Conservation (phyloP, 2,113 vertebrate species). For the Hippocampus barbouri region DNA sequence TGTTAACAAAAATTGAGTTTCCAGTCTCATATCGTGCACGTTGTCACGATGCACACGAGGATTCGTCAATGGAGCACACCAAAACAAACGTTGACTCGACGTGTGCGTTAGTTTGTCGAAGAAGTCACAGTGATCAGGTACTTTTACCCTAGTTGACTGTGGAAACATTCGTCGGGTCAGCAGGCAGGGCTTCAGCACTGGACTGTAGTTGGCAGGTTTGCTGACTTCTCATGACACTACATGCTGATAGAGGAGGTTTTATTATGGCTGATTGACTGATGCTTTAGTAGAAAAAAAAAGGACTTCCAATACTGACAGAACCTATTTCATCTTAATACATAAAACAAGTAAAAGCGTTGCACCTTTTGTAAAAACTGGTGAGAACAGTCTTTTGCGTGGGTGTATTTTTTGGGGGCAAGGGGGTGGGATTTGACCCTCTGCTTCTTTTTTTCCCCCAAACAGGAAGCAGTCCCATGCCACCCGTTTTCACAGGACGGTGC, state of each 20-base stretch:
- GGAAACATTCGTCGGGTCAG: conserved; percentile 67
- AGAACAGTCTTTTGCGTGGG: conserved; percentile 69
- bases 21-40: conserved; percentile 65
- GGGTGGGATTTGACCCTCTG: conserved; percentile 50
- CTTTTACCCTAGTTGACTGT: conserved; percentile 55
- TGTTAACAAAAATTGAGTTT: conserved; percentile 67
- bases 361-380: conserved; percentile 70
- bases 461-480: conserved; percentile 55
- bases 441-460: conserved; percentile 26
- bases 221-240: conserved; percentile 48
- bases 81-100: conserved; percentile 40
- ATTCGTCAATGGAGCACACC: conserved; percentile 53
- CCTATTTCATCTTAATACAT: conserved; percentile 69
- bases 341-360: conserved; percentile 68
- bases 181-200: conserved; percentile 62
- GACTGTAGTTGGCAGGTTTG: conserved; percentile 59
- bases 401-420: conserved; percentile 20
- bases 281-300: conserved; percentile 67
- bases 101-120: conserved; percentile 56
- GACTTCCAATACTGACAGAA: conserved; percentile 75
- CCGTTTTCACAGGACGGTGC: conserved; percentile 73
- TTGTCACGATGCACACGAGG: conserved; percentile 50
- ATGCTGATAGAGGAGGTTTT: conserved; percentile 51
- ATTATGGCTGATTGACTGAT: conserved; percentile 69
- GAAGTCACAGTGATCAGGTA: conserved; percentile 66